Evolutionary conservation across 2,888 invertebrate species (phyloP).

Genomic region (Netelia fuscicornis): DNA sequence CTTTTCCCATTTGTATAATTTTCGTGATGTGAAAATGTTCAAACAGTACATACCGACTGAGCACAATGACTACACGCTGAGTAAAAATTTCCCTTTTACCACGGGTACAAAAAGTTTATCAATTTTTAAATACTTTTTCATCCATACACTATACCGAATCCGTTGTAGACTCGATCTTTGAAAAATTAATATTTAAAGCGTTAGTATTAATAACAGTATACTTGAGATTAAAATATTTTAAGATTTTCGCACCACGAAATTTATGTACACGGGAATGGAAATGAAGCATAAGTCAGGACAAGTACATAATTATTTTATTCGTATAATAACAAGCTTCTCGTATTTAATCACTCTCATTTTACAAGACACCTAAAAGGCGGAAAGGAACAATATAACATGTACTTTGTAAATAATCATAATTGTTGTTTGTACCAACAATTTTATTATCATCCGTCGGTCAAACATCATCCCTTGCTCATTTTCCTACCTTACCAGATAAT

Average conservation of each 20-base stretch:
- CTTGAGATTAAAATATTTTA: not conserved
- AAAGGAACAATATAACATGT: constrained; percentile 4
- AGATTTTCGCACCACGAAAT: not conserved
- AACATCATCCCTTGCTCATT: not conserved
- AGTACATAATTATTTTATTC: not conserved
- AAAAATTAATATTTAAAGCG: not conserved
- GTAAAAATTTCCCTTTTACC: too few species aligned
- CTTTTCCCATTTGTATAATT: not conserved
- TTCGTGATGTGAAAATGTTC: not conserved
- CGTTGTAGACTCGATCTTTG: not conserved
- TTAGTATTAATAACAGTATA: not conserved
- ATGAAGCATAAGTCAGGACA: not conserved
- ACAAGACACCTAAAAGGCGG: not conserved
- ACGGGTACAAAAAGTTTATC: too few species aligned
- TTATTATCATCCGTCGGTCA: not conserved
- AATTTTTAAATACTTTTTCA: not conserved
- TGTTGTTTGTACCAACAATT: not conserved
- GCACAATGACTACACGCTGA: too few species aligned
- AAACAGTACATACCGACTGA: not conserved
- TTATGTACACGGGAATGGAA: not conserved
- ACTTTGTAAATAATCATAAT: constrained; percentile 47
- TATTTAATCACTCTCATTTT: constrained; percentile 22
- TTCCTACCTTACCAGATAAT: not conserved
- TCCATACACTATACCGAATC: not conserved
- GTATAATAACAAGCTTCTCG: constrained; percentile 18